Base-by-base conservation (phyloP, 1,140 invertebrate genomes). In the Bombus superbus region DNA sequence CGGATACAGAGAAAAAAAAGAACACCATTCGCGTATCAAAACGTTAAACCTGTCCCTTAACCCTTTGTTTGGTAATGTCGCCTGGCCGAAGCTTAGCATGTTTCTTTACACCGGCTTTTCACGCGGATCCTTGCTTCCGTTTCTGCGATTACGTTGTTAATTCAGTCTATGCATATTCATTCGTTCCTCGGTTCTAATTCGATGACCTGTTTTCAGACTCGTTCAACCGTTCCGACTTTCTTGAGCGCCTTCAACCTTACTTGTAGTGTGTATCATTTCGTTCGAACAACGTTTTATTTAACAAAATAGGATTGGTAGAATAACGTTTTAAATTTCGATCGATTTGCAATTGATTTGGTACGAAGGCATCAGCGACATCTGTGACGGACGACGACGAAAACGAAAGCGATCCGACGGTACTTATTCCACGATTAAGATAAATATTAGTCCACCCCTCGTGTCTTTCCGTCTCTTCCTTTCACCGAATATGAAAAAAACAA, bases 41-140 rank as follows among this genome's bases (percentile, higher is more conserved):
- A 79, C 66, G 57, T 72, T 84, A 79, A 84, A 84, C 47, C 40
- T 83, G 81, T 76, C 73, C 73, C 47, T 42, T 71, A 35, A 47
- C 5, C 76, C 32, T 69, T 77, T 80, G 53, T 72, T 72, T 47
- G 76, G 10, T 32, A 84, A 79, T n/a, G 9, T 72, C 40, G 66
- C 10, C 28, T n/a, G 32, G 25, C 22, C 22, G 32, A 69, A 40
- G 47, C 28, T 72, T 18, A n/a, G 0, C 38, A 62, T n/a, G 74
- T 35, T 57, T 40, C 66, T 71, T 80, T 68, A 32, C 35, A 59
- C 8, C 9, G 11, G 18, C 22, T 53, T 83, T 83, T 53, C 13
- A 13, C 57, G 5, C 47, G 11, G 3, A 42, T 66, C 11, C 4
- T 25, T 18, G 59, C 42, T 62, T 82, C 71, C 59, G 73, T 76